A percentile compares a stretch with the other conserved stretches of the same genome.
phyloP scores from a whole-genome alignment of 2,113 vertebrate genomes.

The Climacteris rufus region DNA sequence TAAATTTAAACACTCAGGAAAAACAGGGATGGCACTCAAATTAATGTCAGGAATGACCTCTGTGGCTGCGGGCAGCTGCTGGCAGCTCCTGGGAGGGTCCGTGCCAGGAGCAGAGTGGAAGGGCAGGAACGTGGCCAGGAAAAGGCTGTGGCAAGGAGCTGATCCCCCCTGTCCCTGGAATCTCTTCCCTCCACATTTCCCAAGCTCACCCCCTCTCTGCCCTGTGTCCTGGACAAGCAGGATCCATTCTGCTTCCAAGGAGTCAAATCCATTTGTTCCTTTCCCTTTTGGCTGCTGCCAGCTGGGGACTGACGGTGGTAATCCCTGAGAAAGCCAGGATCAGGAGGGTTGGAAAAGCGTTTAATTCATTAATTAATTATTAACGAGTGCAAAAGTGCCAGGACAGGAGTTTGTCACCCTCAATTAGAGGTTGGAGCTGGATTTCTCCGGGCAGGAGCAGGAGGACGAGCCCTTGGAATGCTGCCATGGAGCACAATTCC shows the following conservation, averaged over 20 bases:
- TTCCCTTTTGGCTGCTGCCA: background rate
- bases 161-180: accelerated
- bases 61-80: background rate
- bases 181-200: accelerated
- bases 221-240: accelerated
- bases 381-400: background rate
- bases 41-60: accelerated
- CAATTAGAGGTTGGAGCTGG: background rate
- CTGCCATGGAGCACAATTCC: background rate
- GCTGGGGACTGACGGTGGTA: background rate
- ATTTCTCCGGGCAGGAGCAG: accelerated
- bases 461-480: background rate
- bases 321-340: background rate
- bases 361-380: slow-evolving; percentile 4
- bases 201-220: background rate
- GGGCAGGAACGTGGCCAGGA: background rate
- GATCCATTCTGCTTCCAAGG: background rate
- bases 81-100: background rate
- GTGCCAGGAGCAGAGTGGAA: background rate
- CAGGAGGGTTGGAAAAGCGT: background rate
- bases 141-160: background rate
- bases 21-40: accelerated
- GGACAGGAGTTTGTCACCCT: background rate
- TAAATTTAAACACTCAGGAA: background rate
- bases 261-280: background rate